Base-by-base conservation (phyloP, 2,113 vertebrate species). In the Rostratula benghalensis region DNA sequence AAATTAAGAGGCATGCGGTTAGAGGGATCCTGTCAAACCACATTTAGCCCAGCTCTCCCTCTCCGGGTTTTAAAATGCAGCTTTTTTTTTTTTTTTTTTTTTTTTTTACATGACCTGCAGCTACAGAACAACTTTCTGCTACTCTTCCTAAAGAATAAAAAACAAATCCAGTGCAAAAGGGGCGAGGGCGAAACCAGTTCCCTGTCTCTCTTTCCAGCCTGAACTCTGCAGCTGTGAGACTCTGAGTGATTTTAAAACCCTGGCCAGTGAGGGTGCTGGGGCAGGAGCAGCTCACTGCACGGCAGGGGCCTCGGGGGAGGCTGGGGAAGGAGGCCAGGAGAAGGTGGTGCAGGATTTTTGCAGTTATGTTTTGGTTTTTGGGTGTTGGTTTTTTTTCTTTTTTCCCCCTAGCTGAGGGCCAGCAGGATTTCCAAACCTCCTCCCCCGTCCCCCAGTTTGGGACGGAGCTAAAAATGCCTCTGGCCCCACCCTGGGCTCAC, bases 41-140 rank as follows among this genome's bases (percentile, higher is more conserved):
- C 76, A 94, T 95, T 80, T 80, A 92, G 90, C 96, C 90, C 82
- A 13, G 59, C 67, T 83, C 70, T 79, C 76, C 80, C 56, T 74
- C 23, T 81, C 43, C 22, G 60, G 46, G 13, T 93, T 88, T 73
- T 48, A 37, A 91, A 95, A 96, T 51, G 73, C 83, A 51, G 80
- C 93, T 82, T 86, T 89, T 95, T 53, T 16, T 53, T 51, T 27
- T 51, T 51, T 51, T 14, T 27, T 27, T 51, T 24, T 51, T 50
- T 10, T 48, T n/a, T n/a, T 51, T 87, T 86, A 59, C 73, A 83
- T 95, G 89, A 75, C 89, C 95, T 20, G 83, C 91, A 92, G 96
- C 95, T 94, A 92, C 91, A 81, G 74, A 97, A 77, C 93, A 87
- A 94, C 95, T 95, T 85, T 92, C 73, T 95, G 89, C 88, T 64